Evolutionary conservation across 2,888 invertebrate species (phyloP).

Genomic region (Eupithecia centaureata): DNA sequence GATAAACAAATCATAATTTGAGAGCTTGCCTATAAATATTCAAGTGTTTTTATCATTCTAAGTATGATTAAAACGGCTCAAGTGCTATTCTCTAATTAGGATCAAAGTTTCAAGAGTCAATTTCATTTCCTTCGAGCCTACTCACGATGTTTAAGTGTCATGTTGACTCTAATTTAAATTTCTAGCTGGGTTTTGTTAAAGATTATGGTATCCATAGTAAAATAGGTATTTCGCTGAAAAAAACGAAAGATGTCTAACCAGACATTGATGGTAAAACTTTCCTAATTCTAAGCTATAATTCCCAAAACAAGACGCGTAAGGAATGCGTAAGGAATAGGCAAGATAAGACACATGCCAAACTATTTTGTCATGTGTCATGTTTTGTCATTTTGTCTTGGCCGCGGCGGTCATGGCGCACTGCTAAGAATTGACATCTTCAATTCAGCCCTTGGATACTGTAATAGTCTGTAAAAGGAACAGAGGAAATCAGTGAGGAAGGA

Average conservation of each 20-base stretch:
- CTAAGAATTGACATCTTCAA: no score
- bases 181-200: not conserved
- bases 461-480: no score
- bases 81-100: slow-evolving; percentile 6
- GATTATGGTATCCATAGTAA: not conserved
- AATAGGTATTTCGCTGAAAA: not conserved
- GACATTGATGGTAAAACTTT: not conserved
- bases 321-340: no score
- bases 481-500: no score
- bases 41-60: not conserved
- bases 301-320: not conserved
- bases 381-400: no score
- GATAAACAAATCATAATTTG: not conserved
- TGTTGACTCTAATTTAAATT: not conserved
- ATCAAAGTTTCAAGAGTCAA: not conserved
- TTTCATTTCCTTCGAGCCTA: slow-evolving; percentile 6
- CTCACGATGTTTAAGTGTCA: slow-evolving; percentile 2
- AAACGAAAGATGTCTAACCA: not conserved
- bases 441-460: no score
- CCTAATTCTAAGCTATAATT: no score
- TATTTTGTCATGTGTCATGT: not conserved
- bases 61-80: not conserved
- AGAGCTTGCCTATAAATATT: not conserved
- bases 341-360: no score
- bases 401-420: no score